A percentile compares a stretch with the other conserved stretches of the same genome.
Evolutionary conservation across 2,797 vertebrate genomes (phyloP).

Genomic region (Lutjanus campechanus): DNA sequence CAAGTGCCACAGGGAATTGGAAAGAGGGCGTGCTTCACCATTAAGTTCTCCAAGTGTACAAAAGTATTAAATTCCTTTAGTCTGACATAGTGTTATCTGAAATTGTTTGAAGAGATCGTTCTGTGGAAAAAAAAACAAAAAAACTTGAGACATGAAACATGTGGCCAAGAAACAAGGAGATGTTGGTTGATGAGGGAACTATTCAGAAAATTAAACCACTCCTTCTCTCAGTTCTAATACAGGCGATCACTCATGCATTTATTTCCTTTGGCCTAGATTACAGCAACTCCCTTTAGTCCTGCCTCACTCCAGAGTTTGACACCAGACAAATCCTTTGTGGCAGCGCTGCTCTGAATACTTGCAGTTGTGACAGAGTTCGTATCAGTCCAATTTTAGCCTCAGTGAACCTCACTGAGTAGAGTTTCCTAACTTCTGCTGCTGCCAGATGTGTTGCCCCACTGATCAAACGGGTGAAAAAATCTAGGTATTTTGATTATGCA

Average conservation of each 20-base stretch:
- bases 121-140: no score
- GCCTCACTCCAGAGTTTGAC: constrained; percentile 28
- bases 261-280: constrained; percentile 36
- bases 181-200: not conserved
- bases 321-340: constrained; percentile 25
- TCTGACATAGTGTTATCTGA: not conserved
- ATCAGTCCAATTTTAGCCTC: constrained; percentile 24
- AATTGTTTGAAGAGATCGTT: not conserved
- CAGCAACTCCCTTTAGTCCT: constrained; percentile 16
- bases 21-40: not conserved
- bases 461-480: not conserved
- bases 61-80: not conserved
- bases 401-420: not conserved
- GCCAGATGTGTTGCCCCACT: not conserved
- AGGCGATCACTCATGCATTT: constrained; percentile 17
- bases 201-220: constrained; percentile 12
- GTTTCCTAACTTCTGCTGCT: not conserved
- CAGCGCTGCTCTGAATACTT: constrained; percentile 9
- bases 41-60: not conserved
- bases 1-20: not conserved
- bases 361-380: constrained; percentile 28
- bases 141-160: not conserved
- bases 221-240: not conserved
- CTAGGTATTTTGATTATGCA: constrained; percentile 11
- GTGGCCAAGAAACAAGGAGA: not conserved